Conservation (phyloP, 2,888 invertebrate genomes). For the Parascotia fuliginaria region DNA sequence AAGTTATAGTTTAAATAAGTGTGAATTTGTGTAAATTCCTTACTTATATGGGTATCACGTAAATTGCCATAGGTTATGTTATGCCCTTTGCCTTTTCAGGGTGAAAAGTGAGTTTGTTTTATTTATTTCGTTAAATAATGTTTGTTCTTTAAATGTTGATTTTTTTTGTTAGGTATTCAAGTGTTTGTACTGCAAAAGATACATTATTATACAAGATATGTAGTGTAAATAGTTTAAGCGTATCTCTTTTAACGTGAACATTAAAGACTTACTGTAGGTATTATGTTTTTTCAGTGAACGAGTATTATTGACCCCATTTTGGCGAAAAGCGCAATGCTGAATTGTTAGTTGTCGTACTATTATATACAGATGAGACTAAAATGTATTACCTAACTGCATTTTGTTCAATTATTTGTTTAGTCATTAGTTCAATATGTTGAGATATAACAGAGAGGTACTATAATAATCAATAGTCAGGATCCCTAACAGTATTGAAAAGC, state of each 20-base stretch:
- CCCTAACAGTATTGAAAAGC: neutral
- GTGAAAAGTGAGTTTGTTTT: conserved; percentile 65
- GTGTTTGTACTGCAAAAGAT: neutral
- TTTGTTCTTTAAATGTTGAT: conserved; percentile 12
- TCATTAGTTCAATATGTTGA: neutral
- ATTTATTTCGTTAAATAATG: conserved; percentile 22
- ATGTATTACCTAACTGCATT: neutral
- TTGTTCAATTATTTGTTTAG: neutral
- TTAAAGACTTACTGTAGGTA: neutral
- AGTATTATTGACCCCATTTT: neutral
- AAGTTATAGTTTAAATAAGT: conserved; percentile 18
- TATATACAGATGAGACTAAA: neutral
- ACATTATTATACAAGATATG: neutral
- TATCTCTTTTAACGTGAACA: neutral
- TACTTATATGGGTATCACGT: conserved; percentile 44
- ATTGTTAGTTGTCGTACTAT: neutral
- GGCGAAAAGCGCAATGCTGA: neutral
- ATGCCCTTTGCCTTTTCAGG: conserved; percentile 62
- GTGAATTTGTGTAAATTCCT: conserved; percentile 19
- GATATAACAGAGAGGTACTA: neutral
- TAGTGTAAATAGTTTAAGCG: neutral
- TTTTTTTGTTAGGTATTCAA: conserved; percentile 1
- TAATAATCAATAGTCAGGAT: too few species aligned
- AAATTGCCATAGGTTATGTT: conserved; percentile 72
- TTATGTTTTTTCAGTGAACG: neutral